Conservation (phyloP, 2,797 vertebrate species). For the Molothrus ater region DNA sequence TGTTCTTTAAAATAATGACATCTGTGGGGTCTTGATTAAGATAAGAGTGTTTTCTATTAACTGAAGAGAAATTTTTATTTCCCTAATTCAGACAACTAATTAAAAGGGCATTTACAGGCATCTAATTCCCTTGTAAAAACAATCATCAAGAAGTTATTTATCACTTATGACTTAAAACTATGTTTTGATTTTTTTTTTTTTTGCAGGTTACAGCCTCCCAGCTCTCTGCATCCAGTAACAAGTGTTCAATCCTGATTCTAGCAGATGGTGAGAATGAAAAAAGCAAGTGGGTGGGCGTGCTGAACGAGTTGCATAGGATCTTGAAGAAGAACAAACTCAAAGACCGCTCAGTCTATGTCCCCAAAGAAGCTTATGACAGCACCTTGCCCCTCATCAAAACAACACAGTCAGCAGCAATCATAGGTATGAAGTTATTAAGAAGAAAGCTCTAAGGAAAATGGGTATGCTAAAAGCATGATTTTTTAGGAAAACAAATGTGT, state of each 20-base stretch:
- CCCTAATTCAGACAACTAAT: not conserved
- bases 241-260: conserved; percentile 93
- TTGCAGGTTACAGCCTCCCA: conserved; percentile 93
- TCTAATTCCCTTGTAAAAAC: not conserved
- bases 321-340: conserved; percentile 98
- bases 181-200: not conserved
- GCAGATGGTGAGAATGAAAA: conserved; percentile 94
- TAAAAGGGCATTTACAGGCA: not conserved
- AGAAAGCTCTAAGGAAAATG: not conserved
- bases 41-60: not conserved
- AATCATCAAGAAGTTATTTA: not conserved
- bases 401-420: conserved; percentile 93
- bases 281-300: conserved; percentile 94
- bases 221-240: conserved; percentile 89
- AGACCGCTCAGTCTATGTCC: conserved; percentile 94
- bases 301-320: conserved; percentile 94
- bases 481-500: not conserved
- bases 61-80: not conserved
- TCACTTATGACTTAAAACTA: not conserved
- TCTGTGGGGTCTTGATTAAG: not conserved
- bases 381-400: conserved; percentile 97
- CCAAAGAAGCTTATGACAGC: conserved; percentile 98
- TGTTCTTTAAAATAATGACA: not conserved
- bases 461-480: not conserved
- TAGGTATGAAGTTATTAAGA: conserved; percentile 78